Evolutionary conservation across 2,888 invertebrate species (phyloP).

Genomic region (Augochlorella aurata): DNA sequence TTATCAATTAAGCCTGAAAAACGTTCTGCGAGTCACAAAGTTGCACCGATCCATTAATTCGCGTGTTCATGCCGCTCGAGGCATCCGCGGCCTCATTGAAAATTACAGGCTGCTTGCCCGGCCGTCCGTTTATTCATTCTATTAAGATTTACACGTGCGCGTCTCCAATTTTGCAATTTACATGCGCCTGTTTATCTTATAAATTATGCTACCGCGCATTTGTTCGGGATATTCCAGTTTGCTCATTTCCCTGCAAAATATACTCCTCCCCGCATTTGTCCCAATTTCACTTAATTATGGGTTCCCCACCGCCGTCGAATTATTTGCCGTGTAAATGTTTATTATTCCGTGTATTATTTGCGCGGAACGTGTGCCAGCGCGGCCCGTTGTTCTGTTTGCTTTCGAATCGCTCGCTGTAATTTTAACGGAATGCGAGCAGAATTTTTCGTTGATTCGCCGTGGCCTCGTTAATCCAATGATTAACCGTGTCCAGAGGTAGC

Average conservation of each 20-base stretch:
- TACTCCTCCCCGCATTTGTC: slow-evolving; percentile 34
- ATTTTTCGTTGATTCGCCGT: slow-evolving; percentile 11
- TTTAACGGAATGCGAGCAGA: slow-evolving; percentile 20
- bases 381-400: background rate
- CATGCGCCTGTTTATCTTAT: slow-evolving; percentile 25
- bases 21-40: background rate
- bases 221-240: slow-evolving; percentile 24
- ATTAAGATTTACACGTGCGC: slow-evolving; percentile 29
- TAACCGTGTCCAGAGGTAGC: background rate
- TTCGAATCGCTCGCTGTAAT: slow-evolving; percentile 10
- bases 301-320: slow-evolving; percentile 18
- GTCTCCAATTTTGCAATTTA: slow-evolving; percentile 19
- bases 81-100: background rate
- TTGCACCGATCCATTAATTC: background rate
- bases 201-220: slow-evolving; percentile 31
- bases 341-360: slow-evolving; percentile 29
- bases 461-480: background rate
- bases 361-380: background rate
- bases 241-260: slow-evolving; percentile 37
- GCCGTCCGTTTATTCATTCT: slow-evolving; percentile 18
- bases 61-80: background rate
- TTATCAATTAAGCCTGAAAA: background rate
- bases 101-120: slow-evolving; percentile 3
- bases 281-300: slow-evolving; percentile 50
- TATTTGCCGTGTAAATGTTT: slow-evolving; percentile 47